phyloP scores from a whole-genome alignment of 2,113 vertebrate species.

The Colius striatus region DNA sequence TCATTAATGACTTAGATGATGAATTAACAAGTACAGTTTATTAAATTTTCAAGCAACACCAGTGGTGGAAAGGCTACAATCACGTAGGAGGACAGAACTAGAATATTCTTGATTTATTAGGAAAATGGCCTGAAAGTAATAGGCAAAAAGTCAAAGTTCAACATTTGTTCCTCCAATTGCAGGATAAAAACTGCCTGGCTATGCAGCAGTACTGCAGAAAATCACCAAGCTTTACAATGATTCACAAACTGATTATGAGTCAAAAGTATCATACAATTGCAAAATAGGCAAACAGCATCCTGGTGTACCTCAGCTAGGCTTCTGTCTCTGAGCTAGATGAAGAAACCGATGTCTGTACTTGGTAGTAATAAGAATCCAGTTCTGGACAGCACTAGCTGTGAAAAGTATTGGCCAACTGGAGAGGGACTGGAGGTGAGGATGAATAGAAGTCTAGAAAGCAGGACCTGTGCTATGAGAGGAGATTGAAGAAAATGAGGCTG shows the following conservation, averaged over 20 bases:
- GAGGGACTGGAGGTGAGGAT: accelerated
- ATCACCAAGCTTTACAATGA: background rate
- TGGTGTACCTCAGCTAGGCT: background rate
- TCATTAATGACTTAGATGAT: slow-evolving; percentile 35
- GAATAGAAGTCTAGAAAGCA: background rate
- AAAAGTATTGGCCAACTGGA: background rate
- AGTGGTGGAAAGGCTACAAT: background rate
- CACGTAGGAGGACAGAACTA: background rate
- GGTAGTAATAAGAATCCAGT: background rate
- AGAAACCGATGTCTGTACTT: background rate
- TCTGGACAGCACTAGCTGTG: background rate
- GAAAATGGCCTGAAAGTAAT: slow-evolving; percentile 12
- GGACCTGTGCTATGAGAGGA: background rate
- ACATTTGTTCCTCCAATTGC: slow-evolving; percentile 9
- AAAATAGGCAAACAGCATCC: background rate
- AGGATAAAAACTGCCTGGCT: background rate
- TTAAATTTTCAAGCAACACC: slow-evolving; percentile 21
- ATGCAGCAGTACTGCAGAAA: background rate
- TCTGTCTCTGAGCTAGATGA: background rate
- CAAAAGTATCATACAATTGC: background rate
- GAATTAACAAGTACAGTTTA: slow-evolving; percentile 7
- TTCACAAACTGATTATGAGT: background rate
- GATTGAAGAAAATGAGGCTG: background rate
- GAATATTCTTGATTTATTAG: slow-evolving; percentile 13
- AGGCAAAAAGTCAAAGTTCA: slow-evolving; percentile 11